Base-by-base conservation (phyloP, 2,797 vertebrate species). In the Orientallactaga sibirica region DNA sequence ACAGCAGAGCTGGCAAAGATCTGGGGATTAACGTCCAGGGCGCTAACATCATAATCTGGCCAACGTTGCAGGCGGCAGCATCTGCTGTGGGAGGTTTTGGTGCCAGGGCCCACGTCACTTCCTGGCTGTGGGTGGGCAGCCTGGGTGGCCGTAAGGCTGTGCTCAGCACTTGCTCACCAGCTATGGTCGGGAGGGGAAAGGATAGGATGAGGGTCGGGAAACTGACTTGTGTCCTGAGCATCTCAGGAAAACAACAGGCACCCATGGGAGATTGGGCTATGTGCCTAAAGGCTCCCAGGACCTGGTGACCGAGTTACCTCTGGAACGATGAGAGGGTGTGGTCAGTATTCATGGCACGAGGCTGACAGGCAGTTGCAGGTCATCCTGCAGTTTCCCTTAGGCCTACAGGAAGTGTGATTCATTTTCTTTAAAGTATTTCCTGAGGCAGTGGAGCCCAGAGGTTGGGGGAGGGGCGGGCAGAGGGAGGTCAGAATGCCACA, bases 11-110 rank as follows among this genome's bases (percentile, higher is more conserved):
- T 94, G 95, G 92, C 90, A 73, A 58, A 43, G 79, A 76, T 76
- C 18, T 88, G 86, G 92, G 84, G 94, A 94, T 95, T 95, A 95
- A 84, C 2, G 8, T 94, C 86, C 20, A 68, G 83, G 88, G 90
- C 9, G 80, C 84, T 86, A 87, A 92, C 77, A 88, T 94, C 90
- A 83, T 95, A 94, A 96, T 73, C 67, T 79, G 67, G 81, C 29
- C 2, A 12, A 20, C 3, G 3, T 5, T 16, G 58, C 88, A 92
- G 90, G 96, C 0, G 6, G 83, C 75, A 81, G 62, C 95, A 96
- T 92, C 96, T 93, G 91, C 85, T 67, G 33, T 48, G 89, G 73
- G 73, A 95, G 76, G 58, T 64, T 55, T 18, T 7, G 7, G 61
- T 91, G 95, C 82, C 91, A 85, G 85, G n/a, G 58, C 25, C 80